Evolutionary conservation across 2,888 invertebrate genomes (phyloP).

Genomic region (Lepas anatifera): DNA sequence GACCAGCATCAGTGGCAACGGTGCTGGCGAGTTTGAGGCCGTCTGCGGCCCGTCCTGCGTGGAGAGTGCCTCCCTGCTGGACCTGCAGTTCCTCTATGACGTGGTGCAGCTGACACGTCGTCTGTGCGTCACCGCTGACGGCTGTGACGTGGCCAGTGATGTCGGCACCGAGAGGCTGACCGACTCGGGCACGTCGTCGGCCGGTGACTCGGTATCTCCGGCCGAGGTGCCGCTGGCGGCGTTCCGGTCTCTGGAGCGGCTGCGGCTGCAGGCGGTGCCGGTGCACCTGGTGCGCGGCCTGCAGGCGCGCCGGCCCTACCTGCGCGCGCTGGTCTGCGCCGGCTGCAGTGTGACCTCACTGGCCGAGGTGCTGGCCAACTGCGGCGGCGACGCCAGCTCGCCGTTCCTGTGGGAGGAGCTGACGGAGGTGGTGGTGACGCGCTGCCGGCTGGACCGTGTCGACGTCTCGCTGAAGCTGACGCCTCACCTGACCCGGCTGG

Average conservation of each 20-base stretch:
- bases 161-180: not conserved
- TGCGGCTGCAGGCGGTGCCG: not conserved
- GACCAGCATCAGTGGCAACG: not conserved
- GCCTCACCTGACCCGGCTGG: constrained; percentile 48
- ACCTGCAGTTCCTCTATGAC: constrained; percentile 6
- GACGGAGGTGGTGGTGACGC: constrained; percentile 44
- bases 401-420: constrained; percentile 50
- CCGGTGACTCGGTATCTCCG: not conserved
- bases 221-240: not conserved
- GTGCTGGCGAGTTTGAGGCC: not conserved
- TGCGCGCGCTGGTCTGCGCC: not conserved
- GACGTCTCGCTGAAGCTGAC: constrained; percentile 46
- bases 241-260: not conserved
- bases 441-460: constrained; percentile 43
- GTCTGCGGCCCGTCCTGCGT: not conserved
- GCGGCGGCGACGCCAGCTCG: constrained; percentile 47
- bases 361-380: constrained; percentile 27
- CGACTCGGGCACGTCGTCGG: not conserved
- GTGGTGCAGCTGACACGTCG: not conserved
- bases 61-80: not conserved
- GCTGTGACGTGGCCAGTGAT: too few species aligned
- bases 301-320: constrained; percentile 10
- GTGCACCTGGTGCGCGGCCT: not conserved
- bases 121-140: not conserved
- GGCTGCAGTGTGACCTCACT: not conserved